phyloP scores from a whole-genome alignment of 2,888 invertebrate species.

The Coelopa pilipes region DNA sequence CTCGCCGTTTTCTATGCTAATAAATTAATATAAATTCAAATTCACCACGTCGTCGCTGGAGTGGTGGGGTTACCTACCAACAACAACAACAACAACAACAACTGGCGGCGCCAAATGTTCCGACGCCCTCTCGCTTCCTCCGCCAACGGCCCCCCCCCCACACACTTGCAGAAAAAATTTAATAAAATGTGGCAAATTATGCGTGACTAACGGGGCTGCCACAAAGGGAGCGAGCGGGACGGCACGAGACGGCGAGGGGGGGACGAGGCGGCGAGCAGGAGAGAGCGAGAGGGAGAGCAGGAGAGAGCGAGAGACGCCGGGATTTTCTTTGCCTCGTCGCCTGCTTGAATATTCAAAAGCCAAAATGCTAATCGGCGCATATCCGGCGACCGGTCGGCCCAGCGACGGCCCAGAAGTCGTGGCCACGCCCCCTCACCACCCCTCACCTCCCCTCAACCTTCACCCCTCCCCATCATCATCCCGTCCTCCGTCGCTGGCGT shows the following conservation, averaged over 20 bases:
- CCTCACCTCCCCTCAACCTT: too few relatives aligned
- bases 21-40: constrained; percentile 66
- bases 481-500: too few relatives aligned
- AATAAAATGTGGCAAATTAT: constrained; percentile 44
- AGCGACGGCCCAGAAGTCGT: background rate
- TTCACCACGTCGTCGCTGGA: constrained; percentile 54
- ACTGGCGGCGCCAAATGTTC: constrained; percentile 18
- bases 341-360: constrained; percentile 42
- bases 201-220: constrained; percentile 26
- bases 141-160: constrained; percentile 22
- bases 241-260: background rate
- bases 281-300: background rate
- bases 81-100: too few relatives aligned
- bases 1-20: constrained; percentile 60
- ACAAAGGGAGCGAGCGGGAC: background rate
- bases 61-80: background rate
- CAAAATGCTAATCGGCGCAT: constrained; percentile 35
- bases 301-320: constrained; percentile 6
- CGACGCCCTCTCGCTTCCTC: too few relatives aligned
- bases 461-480: too few relatives aligned
- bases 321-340: background rate
- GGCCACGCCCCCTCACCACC: too few relatives aligned
- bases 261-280: background rate
- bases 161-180: constrained; percentile 33
- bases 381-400: constrained; percentile 7